Base-by-base conservation (phyloP, 2,888 invertebrate species). In the Caenorhabditis becei region DNA sequence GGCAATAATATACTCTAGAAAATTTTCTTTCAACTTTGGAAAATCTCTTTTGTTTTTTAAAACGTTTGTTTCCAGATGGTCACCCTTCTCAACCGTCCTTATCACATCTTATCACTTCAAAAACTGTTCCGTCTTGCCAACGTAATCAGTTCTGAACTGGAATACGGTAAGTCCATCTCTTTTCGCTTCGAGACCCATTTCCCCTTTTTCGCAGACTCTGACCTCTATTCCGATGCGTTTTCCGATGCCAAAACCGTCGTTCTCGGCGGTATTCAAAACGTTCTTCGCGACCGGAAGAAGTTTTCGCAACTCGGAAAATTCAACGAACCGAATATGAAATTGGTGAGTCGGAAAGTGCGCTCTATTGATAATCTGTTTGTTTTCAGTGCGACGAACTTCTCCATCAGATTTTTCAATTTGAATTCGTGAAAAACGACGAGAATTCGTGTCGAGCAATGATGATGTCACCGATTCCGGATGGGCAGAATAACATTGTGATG, bases 31-130 rank as follows among this genome's bases (percentile, higher is more conserved):
- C n/a, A n/a, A n/a, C n/a, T n/a, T n/a, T n/a, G n/a, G n/a, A n/a
- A n/a, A n/a, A n/a, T n/a, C n/a, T n/a, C n/a, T n/a, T n/a, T n/a
- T n/a, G n/a, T n/a, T n/a, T n/a, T n/a, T n/a, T n/a, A n/a, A n/a
- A n/a, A n/a, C n/a, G n/a, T n/a, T n/a, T n/a, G n/a, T n/a, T 66
- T 71, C 44, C 67, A 79, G 74, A 80, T 80, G 80, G 74, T 80
- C 10, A 75, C 74, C 2, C 74, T 80, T 59, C 59, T 80, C 11
- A 74, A 80, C 35, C 80, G 80, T 23, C 80, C 80, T 2, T 80
- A 80, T 70, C 80, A 80, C 49, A 59, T 80, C 8, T 26, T 80
- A 5, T 75, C 74, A 0, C 49, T 80, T 11, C 69, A 75, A 58
- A 67, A 67, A 20, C 58, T 80, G 4, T 59, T 65, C 28, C 70